A percentile compares a stretch with the other conserved stretches of the same genome.
These are phyloP conservation scores for Arremon brunneinucha DNA, from an alignment of 2,797 vertebrate species.

Conservation along the genomic window DNA sequence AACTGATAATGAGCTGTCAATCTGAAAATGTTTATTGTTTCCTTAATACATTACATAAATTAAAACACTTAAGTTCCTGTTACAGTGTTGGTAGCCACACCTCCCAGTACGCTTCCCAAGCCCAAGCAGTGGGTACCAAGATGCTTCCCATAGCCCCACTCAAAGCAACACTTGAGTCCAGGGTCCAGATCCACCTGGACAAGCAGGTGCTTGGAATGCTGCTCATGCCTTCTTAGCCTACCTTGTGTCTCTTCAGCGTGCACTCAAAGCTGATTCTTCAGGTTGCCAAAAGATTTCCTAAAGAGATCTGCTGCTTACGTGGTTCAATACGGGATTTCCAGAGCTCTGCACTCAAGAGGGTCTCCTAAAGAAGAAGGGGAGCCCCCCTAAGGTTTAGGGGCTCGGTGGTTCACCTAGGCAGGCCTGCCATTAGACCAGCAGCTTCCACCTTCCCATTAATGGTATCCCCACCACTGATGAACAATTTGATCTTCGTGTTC, in stretches of 20 bases:
- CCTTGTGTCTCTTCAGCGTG: background rate
- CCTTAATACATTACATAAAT: constrained; percentile 17
- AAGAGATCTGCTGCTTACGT: background rate
- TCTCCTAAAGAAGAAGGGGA: background rate
- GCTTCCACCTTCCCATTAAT: constrained; percentile 61
- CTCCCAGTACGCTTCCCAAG: background rate
- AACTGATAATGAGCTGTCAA: background rate
- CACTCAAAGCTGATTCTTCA: background rate
- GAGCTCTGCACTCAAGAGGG: background rate
- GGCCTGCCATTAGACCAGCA: background rate
- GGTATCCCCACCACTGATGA: constrained; percentile 85
- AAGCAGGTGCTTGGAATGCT: background rate
- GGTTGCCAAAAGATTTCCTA: background rate
- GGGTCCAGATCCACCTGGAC: background rate
- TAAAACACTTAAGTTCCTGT: background rate
- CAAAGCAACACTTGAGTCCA: background rate
- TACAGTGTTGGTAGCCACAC: background rate
- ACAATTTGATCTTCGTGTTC: constrained; percentile 80
- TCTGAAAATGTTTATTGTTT: constrained; percentile 63
- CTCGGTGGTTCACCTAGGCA: background rate
- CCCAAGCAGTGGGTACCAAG: background rate
- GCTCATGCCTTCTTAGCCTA: background rate
- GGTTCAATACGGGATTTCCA: background rate
- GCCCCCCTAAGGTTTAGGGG: background rate
- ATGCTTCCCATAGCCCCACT: background rate